Evolutionary conservation across 1,140 invertebrate genomes (phyloP), one percentile per base, ranked within the genome.

Genomic region (Meloidogyne chitwoodi): DNA sequence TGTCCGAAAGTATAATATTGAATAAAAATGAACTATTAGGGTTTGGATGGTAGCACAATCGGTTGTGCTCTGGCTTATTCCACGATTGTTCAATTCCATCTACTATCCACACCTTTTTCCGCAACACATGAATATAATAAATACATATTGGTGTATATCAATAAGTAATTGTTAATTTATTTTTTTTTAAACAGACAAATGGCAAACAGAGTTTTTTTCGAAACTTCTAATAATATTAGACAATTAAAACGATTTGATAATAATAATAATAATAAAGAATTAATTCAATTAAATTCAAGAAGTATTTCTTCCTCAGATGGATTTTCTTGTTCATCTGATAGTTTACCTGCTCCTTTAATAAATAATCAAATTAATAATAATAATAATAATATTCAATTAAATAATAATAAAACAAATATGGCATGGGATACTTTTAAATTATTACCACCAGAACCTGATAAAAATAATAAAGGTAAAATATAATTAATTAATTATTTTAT

Each of bases 371-470:
- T 22, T 5, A n/a, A 56, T 5, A n/a, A 56, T n/a, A n/a, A n/a
- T n/a, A n/a, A n/a, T n/a, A n/a, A n/a, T n/a, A 56, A 56, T 56
- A 56, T n/a, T n/a, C 48, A n/a, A 44, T n/a, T 56, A 56, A 56
- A 56, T 56, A 56, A 56, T 56, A 56, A 56, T 56, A 56, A 56
- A 44, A 56, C 48, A 56, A 56, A 56, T 56, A n/a, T 56, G 48
- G 70, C 29, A 10, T 73, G 70, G 70, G 70, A 73, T 64, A 73
- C 70, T 22, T 73, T 73, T 31, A 61, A 26, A 12, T 64, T 73
- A 64, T 26, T 62, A 34, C 56, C 70, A 19, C 56, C 70, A 5
- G 64, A 73, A 34, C 24, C 48, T 29, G 70, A 73, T 34, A 61
- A 34, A 27, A 73, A 34, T n/a, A 64, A 22, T 24, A 41, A 34